phyloP scores from a whole-genome alignment of 2,113 vertebrate species.

The Fregata magnificens region DNA sequence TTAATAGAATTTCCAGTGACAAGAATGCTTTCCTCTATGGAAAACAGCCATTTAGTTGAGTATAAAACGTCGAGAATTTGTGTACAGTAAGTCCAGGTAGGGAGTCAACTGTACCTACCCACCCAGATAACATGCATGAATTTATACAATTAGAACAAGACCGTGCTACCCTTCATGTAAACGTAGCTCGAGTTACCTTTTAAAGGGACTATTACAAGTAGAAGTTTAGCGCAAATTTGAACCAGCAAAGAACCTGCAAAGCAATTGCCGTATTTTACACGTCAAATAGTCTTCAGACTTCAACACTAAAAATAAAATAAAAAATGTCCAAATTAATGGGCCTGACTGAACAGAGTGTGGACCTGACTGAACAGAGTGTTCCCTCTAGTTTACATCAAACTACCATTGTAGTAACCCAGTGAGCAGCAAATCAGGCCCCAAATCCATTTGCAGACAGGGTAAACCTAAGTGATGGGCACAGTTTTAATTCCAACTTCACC shows the following conservation, averaged over 20 bases:
- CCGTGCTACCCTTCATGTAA: not conserved
- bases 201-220: not conserved
- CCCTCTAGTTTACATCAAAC: not conserved
- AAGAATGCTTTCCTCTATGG: not conserved
- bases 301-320: not conserved
- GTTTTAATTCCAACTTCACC: not conserved
- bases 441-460: not conserved
- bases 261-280: not conserved
- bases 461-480: not conserved
- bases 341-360: not conserved
- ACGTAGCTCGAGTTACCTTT: not conserved
- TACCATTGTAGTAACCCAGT: accelerated
- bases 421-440: not conserved
- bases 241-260: not conserved
- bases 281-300: not conserved
- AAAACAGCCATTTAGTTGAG: not conserved
- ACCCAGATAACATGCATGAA: not conserved
- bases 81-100: not conserved
- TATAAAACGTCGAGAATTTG: not conserved
- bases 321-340: not conserved
- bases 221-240: not conserved
- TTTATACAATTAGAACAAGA: not conserved
- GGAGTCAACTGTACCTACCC: not conserved
- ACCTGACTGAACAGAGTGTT: not conserved
- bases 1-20: not conserved